A percentile compares a stretch with the other conserved stretches of the same genome.
Evolutionary conservation across 1,140 invertebrate species (phyloP).

Genomic region (Aleiodes sp.): DNA sequence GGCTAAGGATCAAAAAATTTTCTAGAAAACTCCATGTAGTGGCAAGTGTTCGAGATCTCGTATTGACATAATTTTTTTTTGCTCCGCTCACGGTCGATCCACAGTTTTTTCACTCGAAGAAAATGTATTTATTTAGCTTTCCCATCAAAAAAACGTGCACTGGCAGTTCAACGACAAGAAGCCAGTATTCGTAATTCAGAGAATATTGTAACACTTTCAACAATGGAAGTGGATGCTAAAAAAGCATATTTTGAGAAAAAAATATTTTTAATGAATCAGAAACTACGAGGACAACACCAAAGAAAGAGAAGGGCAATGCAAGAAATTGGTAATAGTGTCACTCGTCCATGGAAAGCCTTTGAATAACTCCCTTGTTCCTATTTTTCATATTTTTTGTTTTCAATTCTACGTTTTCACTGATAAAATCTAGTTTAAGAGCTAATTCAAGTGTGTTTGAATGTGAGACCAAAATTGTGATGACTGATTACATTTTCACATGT

Average conservation of each 20-base stretch:
- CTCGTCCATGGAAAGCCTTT: slow-evolving; percentile 1
- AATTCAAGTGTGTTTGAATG: too few species aligned
- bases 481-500: too few species aligned
- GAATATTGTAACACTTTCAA: background rate
- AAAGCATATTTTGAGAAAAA: slow-evolving; percentile 7
- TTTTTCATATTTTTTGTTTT: too few species aligned
- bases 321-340: slow-evolving; percentile 6
- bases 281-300: background rate
- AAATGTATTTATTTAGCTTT: slow-evolving; percentile 12
- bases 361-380: too few species aligned
- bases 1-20: too few species aligned
- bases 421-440: too few species aligned
- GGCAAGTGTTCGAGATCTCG: background rate
- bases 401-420: too few species aligned
- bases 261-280: background rate
- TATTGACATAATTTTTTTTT: background rate
- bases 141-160: background rate
- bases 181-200: background rate
- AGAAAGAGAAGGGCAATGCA: background rate
- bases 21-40: too few species aligned
- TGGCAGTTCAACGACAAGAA: background rate
- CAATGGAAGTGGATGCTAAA: slow-evolving; percentile 1
- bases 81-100: background rate
- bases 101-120: background rate
- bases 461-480: too few species aligned